phyloP scores from a whole-genome alignment of 2,888 invertebrate genomes.

The Spatulosminthurus flaviceps region DNA sequence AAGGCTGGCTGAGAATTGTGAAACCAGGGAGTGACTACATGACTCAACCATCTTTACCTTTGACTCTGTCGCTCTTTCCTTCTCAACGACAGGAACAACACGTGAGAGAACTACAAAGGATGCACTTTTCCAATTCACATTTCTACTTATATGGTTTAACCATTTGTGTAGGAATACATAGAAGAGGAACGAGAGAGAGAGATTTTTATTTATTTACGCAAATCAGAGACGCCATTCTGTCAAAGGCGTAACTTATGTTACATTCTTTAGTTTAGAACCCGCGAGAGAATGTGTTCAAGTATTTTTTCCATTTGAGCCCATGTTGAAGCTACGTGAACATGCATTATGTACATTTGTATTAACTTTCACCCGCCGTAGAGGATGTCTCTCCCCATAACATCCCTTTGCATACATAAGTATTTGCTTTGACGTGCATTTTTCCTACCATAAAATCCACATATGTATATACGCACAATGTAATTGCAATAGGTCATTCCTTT shows the following conservation, averaged over 20 bases:
- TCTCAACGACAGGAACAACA: not conserved
- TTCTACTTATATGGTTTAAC: not conserved
- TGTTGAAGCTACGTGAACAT: no score
- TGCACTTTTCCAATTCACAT: constrained; percentile 10
- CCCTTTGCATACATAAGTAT: no score
- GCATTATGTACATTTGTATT: no score
- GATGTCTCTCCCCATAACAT: no score
- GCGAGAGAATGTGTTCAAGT: not conserved
- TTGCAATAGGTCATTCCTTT: no score
- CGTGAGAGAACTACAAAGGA: not conserved
- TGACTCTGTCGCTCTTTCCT: not conserved
- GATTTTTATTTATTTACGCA: constrained; percentile 16
- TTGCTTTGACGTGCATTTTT: no score
- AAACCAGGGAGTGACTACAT: not conserved
- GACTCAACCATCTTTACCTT: not conserved
- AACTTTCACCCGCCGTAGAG: no score
- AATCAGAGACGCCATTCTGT: constrained; percentile 18
- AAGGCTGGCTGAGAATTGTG: not conserved
- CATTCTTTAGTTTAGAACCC: not conserved
- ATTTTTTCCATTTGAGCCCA: no score
- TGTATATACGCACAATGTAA: no score
- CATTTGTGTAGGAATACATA: not conserved
- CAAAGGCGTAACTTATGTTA: not conserved
- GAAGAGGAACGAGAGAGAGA: not conserved
- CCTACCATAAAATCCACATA: no score